Percentiles rank a stretch among this genome's conserved stretches.
Evolutionary conservation across 2,888 invertebrate species (phyloP).

Genomic region (Drosophila nr. perissopoda): DNA sequence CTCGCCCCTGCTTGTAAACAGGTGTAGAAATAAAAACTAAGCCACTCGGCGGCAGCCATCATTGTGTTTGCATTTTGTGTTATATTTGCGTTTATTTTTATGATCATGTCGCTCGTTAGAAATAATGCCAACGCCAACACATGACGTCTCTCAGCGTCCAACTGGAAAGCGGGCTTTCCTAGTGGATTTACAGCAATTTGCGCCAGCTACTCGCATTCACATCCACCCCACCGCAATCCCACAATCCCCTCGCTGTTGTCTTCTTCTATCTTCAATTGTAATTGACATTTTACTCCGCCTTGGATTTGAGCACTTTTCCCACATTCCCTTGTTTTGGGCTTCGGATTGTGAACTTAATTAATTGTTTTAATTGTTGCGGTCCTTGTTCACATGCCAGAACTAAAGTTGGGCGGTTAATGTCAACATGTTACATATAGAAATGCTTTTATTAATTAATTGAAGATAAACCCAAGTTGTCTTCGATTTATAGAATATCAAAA

Average conservation of each 20-base stretch:
- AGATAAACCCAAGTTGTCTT: background rate
- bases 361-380: constrained; percentile 60
- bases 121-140: constrained; percentile 71
- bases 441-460: background rate
- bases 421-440: constrained; percentile 9
- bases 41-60: constrained; percentile 62
- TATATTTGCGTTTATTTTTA: constrained; percentile 79
- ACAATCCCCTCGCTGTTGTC: constrained; percentile 5
- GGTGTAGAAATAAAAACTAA: constrained; percentile 79
- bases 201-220: constrained; percentile 32
- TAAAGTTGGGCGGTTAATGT: constrained; percentile 26
- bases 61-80: constrained; percentile 71
- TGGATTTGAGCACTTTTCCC: background rate
- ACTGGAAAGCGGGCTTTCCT: constrained; percentile 32
- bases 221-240: background rate
- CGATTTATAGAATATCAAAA: background rate
- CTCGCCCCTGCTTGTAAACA: constrained; percentile 65
- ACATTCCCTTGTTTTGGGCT: background rate
- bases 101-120: constrained; percentile 79
- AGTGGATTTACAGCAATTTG: constrained; percentile 75
- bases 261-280: constrained; percentile 48
- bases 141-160: constrained; percentile 26
- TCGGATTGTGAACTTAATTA: constrained; percentile 58
- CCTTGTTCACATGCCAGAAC: constrained; percentile 28
- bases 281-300: constrained; percentile 55